phyloP scores from a whole-genome alignment of 2,797 vertebrate genomes.

The Pygocentrus nattereri region DNA sequence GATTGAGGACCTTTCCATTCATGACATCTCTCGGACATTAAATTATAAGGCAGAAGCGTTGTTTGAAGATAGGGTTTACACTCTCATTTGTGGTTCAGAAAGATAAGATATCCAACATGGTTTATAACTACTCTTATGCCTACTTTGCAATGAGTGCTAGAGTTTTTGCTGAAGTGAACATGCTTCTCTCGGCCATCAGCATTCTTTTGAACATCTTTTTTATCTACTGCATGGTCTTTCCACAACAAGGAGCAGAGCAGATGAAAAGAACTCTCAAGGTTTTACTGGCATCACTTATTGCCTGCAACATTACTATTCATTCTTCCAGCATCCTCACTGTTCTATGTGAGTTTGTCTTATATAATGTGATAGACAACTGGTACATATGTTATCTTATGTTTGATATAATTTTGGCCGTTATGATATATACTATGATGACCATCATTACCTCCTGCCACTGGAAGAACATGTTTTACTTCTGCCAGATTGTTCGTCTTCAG shows the following conservation, averaged over 20 bases:
- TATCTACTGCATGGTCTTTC: too few species aligned
- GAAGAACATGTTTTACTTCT: constrained; percentile 66
- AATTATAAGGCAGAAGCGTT: too few species aligned
- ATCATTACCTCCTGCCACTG: constrained; percentile 53
- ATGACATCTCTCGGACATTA: too few species aligned
- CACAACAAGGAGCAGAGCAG: constrained; percentile 13
- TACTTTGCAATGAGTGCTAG: too few species aligned
- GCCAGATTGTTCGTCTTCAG: constrained; percentile 63
- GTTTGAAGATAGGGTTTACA: too few species aligned
- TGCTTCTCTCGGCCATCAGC: too few species aligned
- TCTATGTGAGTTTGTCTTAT: background rate
- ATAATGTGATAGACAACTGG: background rate
- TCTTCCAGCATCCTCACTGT: background rate
- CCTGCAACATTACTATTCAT: constrained; percentile 48
- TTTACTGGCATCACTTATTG: constrained; percentile 57
- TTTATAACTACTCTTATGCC: too few species aligned
- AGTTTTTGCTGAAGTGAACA: too few species aligned
- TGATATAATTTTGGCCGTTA: fast-evolving
- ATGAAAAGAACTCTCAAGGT: constrained; percentile 62
- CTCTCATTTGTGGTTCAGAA: too few species aligned
- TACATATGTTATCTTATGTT: background rate
- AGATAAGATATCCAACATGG: too few species aligned
- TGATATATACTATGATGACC: background rate
- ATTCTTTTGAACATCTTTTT: too few species aligned
- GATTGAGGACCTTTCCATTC: too few species aligned